These are phyloP conservation scores for Malacoctenus gilli DNA, from an alignment of 2,797 vertebrate genomes.

Conservation along the genomic window DNA sequence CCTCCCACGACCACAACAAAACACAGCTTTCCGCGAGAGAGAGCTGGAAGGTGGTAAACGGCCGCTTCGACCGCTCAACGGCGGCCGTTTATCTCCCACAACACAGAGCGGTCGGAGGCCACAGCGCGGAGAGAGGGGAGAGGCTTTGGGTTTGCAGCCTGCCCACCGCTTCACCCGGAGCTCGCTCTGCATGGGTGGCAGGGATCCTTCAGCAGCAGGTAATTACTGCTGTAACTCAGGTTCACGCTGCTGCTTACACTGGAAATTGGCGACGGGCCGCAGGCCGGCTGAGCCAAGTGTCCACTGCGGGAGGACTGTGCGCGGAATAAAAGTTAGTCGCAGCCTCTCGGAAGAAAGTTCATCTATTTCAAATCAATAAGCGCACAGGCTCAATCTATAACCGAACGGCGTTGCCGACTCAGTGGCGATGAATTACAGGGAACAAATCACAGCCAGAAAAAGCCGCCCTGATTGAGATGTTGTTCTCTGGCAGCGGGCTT, in stretches of 20 bases:
- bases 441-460: conserved; percentile 22
- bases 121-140: conserved; percentile 36
- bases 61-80: conserved; percentile 33
- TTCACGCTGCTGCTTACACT: conserved; percentile 51
- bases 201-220: conserved; percentile 68
- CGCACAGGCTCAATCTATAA: conserved; percentile 31
- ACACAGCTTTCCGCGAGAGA: conserved; percentile 7
- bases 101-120: conserved; percentile 44
- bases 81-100: conserved; percentile 17
- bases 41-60: conserved; percentile 22
- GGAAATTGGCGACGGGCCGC: conserved; percentile 33
- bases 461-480: conserved; percentile 28
- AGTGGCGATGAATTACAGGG: not conserved
- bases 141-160: conserved; percentile 45
- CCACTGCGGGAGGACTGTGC: conserved; percentile 33
- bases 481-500: conserved; percentile 36
- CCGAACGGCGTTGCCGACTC: conserved; percentile 15
- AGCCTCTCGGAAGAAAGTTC: conserved; percentile 9
- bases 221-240: conserved; percentile 59
- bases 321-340: conserved; percentile 27
- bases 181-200: conserved; percentile 52
- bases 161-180: conserved; percentile 38
- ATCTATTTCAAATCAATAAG: conserved; percentile 26
- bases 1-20: conserved; percentile 1
- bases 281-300: conserved; percentile 42